phyloP scores from a whole-genome alignment of 2,113 vertebrate genomes.

The Anguilla japonica region DNA sequence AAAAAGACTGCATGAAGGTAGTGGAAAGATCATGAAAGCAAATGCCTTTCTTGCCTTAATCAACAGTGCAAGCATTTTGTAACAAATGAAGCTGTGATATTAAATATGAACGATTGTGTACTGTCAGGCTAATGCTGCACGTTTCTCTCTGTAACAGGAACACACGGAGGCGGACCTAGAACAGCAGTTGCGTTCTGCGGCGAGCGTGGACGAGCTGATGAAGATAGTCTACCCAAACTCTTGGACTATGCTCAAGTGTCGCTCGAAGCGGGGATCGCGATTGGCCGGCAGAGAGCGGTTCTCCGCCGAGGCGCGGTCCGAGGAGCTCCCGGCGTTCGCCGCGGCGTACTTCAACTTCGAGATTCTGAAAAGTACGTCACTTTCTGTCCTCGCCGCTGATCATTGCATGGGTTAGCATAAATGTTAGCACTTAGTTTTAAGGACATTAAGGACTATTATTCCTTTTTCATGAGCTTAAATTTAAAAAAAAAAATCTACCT shows the following conservation, averaged over 20 bases:
- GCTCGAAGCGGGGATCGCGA: constrained; percentile 74
- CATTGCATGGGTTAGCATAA: not conserved
- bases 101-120: not conserved
- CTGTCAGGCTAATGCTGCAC: too few relatives aligned
- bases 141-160: constrained; percentile 68
- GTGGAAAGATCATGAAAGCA: too few relatives aligned
- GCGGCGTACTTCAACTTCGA: constrained; percentile 87
- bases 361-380: constrained; percentile 87
- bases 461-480: not conserved
- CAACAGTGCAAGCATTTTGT: too few relatives aligned
- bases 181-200: constrained; percentile 84
- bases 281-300: constrained; percentile 61
- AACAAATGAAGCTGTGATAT: not conserved
- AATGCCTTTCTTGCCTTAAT: too few relatives aligned
- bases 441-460: not conserved
- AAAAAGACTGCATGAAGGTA: too few relatives aligned
- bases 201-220: constrained; percentile 95
- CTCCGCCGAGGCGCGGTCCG: constrained; percentile 62
- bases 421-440: not conserved
- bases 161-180: constrained; percentile 80
- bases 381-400: not conserved
- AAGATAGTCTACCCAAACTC: constrained; percentile 89
- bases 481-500: not conserved
- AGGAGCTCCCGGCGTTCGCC: constrained; percentile 79
- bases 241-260: constrained; percentile 92